Percentiles rank a stretch among this genome's conserved stretches.
These are phyloP conservation scores for Gallinago media DNA, from an alignment of 2,113 vertebrate species.

Conservation along the genomic window DNA sequence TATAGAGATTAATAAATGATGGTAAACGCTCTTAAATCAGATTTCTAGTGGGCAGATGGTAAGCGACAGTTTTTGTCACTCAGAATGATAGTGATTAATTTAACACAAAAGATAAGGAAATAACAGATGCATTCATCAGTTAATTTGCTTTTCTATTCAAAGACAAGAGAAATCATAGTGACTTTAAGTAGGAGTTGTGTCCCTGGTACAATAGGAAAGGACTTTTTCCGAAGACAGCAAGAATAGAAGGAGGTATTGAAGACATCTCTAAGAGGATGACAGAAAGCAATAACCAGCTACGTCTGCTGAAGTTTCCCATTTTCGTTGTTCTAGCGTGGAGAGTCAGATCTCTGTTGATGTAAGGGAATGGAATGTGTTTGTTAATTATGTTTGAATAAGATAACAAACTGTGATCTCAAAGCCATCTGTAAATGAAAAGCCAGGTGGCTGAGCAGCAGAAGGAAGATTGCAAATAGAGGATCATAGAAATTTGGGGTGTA, in stretches of 20 bases:
- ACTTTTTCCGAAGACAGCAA: background rate
- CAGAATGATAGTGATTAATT: constrained; percentile 37
- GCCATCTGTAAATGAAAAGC: constrained; percentile 57
- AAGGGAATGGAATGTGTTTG: constrained; percentile 45
- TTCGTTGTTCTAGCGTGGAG: background rate
- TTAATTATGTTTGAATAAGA: constrained; percentile 62
- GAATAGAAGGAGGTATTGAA: background rate
- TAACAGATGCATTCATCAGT: constrained; percentile 42
- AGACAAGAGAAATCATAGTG: background rate
- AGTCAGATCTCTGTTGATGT: constrained; percentile 44
- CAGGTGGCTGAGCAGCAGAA: constrained; percentile 50
- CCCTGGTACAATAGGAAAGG: background rate
- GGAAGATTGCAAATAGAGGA: background rate
- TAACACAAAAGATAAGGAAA: constrained; percentile 51
- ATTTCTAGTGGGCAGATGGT: constrained; percentile 59
- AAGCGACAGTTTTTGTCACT: constrained; percentile 42
- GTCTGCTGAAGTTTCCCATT: constrained; percentile 13
- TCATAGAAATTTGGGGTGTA: constrained; percentile 11
- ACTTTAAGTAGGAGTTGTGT: constrained; percentile 37
- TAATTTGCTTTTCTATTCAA: constrained; percentile 16
- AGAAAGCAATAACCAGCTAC: constrained; percentile 11
- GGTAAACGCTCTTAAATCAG: constrained; percentile 9
- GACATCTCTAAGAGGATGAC: background rate
- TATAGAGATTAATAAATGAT: constrained; percentile 1
- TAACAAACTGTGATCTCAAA: constrained; percentile 62